phyloP scores from a whole-genome alignment of 2,888 invertebrate species.

The Epinotia bilunana region DNA sequence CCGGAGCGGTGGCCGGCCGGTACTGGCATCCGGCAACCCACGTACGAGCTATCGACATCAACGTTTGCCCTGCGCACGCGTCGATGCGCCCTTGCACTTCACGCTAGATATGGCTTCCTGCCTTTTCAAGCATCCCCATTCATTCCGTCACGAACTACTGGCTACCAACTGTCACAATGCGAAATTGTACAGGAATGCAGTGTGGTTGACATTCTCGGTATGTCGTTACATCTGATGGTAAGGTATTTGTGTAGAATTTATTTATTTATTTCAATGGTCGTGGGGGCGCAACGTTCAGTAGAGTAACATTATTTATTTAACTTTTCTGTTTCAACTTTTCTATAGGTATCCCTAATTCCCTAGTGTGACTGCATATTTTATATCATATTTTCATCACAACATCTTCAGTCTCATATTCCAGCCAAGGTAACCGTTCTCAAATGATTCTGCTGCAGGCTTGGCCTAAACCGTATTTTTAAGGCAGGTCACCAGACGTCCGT shows the following conservation, averaged over 20 bases:
- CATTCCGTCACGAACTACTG: slow-evolving; percentile 67
- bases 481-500: slow-evolving; percentile 64
- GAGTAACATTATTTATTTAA: too few relatives aligned
- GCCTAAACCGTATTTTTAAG: slow-evolving; percentile 57
- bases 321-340: neutral
- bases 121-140: slow-evolving; percentile 69
- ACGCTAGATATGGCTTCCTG: slow-evolving; percentile 64
- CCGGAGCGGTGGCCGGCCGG: slow-evolving; percentile 24
- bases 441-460: slow-evolving; percentile 16
- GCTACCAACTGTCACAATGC: slow-evolving; percentile 58
- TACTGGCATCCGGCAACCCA: slow-evolving; percentile 39
- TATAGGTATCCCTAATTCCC: neutral
- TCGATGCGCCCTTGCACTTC: slow-evolving; percentile 70
- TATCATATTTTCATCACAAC: neutral
- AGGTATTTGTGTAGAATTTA: neutral
- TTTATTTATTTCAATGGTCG: too few relatives aligned
- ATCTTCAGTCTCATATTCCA: neutral
- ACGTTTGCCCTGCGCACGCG: slow-evolving; percentile 48
- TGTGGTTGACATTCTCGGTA: slow-evolving; percentile 21
- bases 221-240: neutral
- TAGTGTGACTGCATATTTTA: neutral
- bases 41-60: slow-evolving; percentile 24
- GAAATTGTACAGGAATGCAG: slow-evolving; percentile 53
- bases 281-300: too few relatives aligned
- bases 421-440: neutral